Evolutionary conservation across 2,113 vertebrate genomes (phyloP), one percentile per base, ranked within the genome.

Genomic region (Poeciliopsis prolifica): DNA sequence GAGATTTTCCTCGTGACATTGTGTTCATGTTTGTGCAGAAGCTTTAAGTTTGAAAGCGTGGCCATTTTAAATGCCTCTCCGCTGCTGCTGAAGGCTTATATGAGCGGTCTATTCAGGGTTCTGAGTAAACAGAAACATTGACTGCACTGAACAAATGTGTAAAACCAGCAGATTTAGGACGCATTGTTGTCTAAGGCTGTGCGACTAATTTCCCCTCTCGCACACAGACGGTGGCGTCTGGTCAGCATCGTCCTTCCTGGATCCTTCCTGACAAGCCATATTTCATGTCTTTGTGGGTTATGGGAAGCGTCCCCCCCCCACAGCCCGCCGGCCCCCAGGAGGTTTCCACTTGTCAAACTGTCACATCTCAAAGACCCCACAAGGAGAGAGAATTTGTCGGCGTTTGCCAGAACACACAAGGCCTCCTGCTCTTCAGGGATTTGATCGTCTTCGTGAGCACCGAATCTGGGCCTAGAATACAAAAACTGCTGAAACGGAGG

Each of bases 261-360:
- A 82, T 68, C 61, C 75, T 74, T 75, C 68, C 61, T 70, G 79
- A 84, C 86, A 82, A 90, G 92, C 86, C 78, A 85, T 86, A 81
- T 92, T 92, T 91, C 83, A 93, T 92, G 90, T 92, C 87, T 89
- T 85, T 84, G 67, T 66, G 68, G 72, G 83, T 82, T 81, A 88
- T 51, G 35, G 78, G 86, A 89, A 81, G 80, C 79, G 68, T 75
- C 67, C 81, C 86, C 68, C 67, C 88, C 90, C 76, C 86, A 67
- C 79, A 63, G 73, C 65, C 35, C 33, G 1, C 33, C 33, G 8
- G 33, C 1, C 89, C 90, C 81, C 86, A 68, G 75, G 86, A 88
- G 89, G 74, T 78, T 89, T 88, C 71, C 75, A 74, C 78, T 88
- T 87, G 91, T 92, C 91, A 91, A 81, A 71, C 86, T 86, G 85